phyloP scores from a whole-genome alignment of 2,888 invertebrate species.

The Drosophila pullipes region DNA sequence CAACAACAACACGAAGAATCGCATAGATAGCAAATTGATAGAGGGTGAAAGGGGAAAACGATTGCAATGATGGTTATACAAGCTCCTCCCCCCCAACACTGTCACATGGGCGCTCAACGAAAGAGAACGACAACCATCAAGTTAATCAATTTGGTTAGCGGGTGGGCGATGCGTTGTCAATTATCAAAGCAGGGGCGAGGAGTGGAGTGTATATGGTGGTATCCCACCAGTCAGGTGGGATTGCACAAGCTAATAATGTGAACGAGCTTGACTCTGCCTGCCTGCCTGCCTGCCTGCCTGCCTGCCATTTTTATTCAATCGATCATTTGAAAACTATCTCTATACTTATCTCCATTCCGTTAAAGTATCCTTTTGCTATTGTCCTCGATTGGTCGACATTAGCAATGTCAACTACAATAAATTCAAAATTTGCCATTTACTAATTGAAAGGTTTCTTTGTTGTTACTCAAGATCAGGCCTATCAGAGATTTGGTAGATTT shows the following conservation, averaged over 20 bases:
- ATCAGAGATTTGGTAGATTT: no score
- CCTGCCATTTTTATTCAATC: background rate
- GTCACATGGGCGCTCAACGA: constrained; percentile 42
- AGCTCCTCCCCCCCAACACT: constrained; percentile 11
- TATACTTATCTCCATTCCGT: background rate
- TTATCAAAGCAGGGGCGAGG: background rate
- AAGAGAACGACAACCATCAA: constrained; percentile 2
- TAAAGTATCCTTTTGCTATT: background rate
- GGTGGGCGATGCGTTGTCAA: constrained; percentile 33
- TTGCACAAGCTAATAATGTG: background rate
- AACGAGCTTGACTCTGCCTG: background rate
- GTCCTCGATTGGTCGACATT: background rate
- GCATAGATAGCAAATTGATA: constrained; percentile 15
- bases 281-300: background rate
- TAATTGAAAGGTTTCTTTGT: no score
- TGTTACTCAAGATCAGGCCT: no score
- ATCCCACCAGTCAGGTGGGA: background rate
- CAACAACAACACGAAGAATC: constrained; percentile 3
- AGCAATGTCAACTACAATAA: no score
- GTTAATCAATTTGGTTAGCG: constrained; percentile 50
- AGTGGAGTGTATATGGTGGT: no score
- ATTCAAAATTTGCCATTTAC: background rate
- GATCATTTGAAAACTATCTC: background rate
- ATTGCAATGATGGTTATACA: constrained; percentile 30
- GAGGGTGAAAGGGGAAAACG: constrained; percentile 6